Conservation (phyloP, 2,113 vertebrate species). For the Piprites chloris region DNA sequence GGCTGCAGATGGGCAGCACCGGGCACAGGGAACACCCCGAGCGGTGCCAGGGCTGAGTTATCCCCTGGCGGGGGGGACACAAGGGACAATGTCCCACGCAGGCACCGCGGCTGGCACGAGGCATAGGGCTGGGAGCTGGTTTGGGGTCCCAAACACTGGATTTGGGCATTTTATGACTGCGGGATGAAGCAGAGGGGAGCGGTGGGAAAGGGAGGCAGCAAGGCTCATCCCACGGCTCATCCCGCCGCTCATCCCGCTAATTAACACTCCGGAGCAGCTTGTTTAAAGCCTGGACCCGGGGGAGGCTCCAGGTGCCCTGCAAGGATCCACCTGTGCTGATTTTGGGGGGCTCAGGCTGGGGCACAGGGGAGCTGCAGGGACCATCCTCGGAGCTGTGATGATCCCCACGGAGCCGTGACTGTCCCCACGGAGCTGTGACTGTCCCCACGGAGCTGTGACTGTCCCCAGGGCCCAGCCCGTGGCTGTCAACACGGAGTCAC, state of each 20-base stretch:
- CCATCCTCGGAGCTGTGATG: too few species aligned
- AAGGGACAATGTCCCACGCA: rapidly evolving
- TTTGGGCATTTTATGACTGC: not conserved
- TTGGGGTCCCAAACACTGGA: not conserved
- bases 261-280: not conserved
- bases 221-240: not conserved
- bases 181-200: not conserved
- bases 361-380: not conserved
- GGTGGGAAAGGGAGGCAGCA: rapidly evolving
- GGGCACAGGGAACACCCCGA: rapidly evolving
- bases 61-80: not conserved
- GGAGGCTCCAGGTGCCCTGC: not conserved
- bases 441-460: not conserved
- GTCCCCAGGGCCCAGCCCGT: not conserved
- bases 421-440: not conserved
- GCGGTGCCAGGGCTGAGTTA: not conserved
- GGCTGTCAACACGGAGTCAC: not conserved
- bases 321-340: rapidly evolving
- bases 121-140: rapidly evolving
- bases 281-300: not conserved
- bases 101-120: rapidly evolving
- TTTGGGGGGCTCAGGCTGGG: not conserved
- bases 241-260: not conserved
- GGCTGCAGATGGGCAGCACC: not conserved
- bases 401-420: rapidly evolving